Conservation (phyloP, 2,888 invertebrate genomes). For the Lasioglossum leucozonium region DNA sequence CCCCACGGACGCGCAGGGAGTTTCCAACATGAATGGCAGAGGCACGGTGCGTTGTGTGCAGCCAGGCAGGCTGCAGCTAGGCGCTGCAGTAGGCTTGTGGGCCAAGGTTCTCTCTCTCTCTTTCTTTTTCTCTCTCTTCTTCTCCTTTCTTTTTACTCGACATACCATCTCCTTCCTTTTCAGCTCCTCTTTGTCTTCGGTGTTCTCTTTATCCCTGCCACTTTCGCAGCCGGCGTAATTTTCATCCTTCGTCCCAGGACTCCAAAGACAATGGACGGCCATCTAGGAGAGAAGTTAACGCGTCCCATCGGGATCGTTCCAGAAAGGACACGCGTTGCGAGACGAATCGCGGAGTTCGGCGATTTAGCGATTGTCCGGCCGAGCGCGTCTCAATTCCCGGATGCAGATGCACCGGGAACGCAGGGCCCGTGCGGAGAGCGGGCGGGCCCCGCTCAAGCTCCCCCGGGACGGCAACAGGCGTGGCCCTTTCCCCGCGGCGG, state of each 20-base stretch:
- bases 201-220: conserved; percentile 35
- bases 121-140: conserved; percentile 45
- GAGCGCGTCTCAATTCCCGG: conserved; percentile 40
- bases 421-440: not conserved
- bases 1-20: conserved; percentile 57
- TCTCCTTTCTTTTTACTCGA: conserved; percentile 18
- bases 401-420: conserved; percentile 55
- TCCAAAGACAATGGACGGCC: not conserved
- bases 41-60: conserved; percentile 43
- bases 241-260: conserved; percentile 7
- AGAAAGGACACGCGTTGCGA: not conserved
- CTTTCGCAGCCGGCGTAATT: conserved; percentile 34
- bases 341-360: not conserved
- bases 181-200: conserved; percentile 45
- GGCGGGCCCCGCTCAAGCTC: conserved; percentile 35
- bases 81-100: conserved; percentile 76
- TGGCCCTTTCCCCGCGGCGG: conserved; percentile 65
- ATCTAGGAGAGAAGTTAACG: not conserved
- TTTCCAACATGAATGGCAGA: conserved; percentile 68
- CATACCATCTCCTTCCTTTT: conserved; percentile 12
- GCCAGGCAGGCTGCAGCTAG: conserved; percentile 62
- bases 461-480: conserved; percentile 51
- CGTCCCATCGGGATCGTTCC: not conserved
- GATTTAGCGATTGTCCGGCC: conserved; percentile 13
- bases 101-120: conserved; percentile 65